Conservation (phyloP, 2,113 vertebrate genomes). For the Prunella fulvescens region DNA sequence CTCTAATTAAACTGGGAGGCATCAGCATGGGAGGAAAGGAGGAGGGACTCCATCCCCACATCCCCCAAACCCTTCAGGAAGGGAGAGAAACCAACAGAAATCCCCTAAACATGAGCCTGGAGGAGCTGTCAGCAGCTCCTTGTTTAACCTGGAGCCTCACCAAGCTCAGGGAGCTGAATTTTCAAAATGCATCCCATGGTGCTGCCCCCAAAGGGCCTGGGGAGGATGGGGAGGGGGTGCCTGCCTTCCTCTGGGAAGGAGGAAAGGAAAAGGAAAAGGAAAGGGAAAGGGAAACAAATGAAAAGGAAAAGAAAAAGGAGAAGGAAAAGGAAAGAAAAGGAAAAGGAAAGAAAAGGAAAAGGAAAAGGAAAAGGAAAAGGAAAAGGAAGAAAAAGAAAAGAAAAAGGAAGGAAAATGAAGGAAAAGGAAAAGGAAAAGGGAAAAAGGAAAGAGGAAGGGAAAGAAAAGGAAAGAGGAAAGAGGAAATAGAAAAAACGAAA, state of each 20-base stretch:
- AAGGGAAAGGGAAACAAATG: no score
- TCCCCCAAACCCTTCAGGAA: background rate
- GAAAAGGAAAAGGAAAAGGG: no score
- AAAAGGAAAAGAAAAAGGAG: no score
- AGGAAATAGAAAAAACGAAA: no score
- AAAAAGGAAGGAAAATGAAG: no score
- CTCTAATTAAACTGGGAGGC: constrained; percentile 30
- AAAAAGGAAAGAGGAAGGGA: no score
- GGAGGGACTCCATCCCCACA: background rate
- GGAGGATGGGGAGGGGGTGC: background rate
- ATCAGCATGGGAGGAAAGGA: background rate
- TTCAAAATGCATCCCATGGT: accelerated
- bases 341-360: no score
- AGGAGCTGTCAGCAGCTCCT: accelerated
- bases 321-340: no score
- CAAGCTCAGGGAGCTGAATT: accelerated
- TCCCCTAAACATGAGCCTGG: background rate
- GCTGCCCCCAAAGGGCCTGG: background rate
- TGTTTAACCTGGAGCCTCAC: background rate
- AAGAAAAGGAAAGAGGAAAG: no score
- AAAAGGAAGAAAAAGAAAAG: no score
- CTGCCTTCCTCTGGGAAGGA: background rate
- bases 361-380: no score
- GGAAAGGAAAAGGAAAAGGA: no score
- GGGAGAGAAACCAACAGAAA: background rate